phyloP scores from a whole-genome alignment of 1,140 invertebrate genomes.

The Euglossa dilemma region DNA sequence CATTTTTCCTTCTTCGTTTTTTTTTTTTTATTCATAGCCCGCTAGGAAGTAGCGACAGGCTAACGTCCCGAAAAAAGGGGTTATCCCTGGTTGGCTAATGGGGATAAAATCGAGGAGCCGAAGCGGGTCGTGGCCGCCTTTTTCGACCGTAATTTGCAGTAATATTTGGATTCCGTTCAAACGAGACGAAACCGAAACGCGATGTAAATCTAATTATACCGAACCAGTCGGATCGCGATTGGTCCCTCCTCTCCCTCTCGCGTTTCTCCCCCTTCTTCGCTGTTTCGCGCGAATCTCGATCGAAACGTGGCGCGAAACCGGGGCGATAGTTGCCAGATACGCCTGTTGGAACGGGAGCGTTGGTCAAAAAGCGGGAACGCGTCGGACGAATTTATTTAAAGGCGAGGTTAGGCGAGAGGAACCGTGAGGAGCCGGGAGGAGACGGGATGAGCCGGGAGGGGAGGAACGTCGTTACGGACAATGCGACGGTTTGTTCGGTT shows the following conservation, averaged over 20 bases:
- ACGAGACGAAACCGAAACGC: slow-evolving; percentile 29
- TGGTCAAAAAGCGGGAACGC: not conserved
- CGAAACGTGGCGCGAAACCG: not conserved
- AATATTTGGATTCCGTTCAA: slow-evolving; percentile 66
- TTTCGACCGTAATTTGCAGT: slow-evolving; percentile 54
- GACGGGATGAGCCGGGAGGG: not conserved
- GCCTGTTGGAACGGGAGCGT: not conserved
- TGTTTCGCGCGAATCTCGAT: not conserved
- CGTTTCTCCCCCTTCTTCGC: not conserved
- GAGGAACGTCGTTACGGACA: not conserved
- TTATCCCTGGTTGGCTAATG: slow-evolving; percentile 28
- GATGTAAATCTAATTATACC: slow-evolving; percentile 66
- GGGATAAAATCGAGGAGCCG: slow-evolving; percentile 46
- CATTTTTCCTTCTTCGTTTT: not conserved
- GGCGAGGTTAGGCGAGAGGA: too few relatives aligned
- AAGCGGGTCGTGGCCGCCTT: slow-evolving; percentile 58
- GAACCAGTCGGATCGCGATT: slow-evolving; percentile 6
- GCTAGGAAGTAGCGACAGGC: slow-evolving; percentile 42
- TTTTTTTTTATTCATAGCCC: slow-evolving; percentile 25
- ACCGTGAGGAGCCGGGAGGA: not conserved
- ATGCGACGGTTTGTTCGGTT: slow-evolving; percentile 29
- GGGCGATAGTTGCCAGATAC: not conserved
- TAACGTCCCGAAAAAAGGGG: slow-evolving; percentile 42
- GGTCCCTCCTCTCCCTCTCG: not conserved
- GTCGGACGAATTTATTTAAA: not conserved